Evolutionary conservation across 2,113 vertebrate genomes (phyloP).

Genomic region (Morphnarchus princeps): DNA sequence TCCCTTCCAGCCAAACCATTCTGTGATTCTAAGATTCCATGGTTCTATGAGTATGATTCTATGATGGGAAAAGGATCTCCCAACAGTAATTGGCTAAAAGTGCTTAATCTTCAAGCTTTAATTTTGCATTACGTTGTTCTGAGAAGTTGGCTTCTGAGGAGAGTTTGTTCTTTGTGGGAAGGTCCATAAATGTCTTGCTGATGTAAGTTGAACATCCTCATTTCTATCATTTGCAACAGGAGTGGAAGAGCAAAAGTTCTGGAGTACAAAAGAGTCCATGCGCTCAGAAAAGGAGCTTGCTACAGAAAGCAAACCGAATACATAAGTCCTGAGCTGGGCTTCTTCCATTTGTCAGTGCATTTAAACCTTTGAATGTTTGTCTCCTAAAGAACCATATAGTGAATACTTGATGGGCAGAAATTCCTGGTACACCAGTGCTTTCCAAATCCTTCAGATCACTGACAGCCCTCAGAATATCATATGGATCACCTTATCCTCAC

Average conservation of each 20-base stretch:
- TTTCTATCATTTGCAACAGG: background rate
- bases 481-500: background rate
- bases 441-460: background rate
- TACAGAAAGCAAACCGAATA: background rate
- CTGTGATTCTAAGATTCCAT: background rate
- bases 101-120: background rate
- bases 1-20: background rate
- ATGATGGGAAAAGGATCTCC: background rate
- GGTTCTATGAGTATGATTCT: background rate
- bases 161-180: background rate
- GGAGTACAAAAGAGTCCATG: background rate
- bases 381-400: background rate
- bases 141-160: background rate
- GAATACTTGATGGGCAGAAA: background rate
- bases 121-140: background rate
- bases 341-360: background rate
- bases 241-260: background rate
- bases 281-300: background rate
- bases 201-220: background rate
- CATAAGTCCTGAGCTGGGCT: too few species aligned
- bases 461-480: background rate
- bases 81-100: background rate
- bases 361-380: background rate
- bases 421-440: background rate
- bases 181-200: background rate